Evolutionary conservation across 2,888 invertebrate genomes (phyloP).

Genomic region (Platycheirus rosarum): DNA sequence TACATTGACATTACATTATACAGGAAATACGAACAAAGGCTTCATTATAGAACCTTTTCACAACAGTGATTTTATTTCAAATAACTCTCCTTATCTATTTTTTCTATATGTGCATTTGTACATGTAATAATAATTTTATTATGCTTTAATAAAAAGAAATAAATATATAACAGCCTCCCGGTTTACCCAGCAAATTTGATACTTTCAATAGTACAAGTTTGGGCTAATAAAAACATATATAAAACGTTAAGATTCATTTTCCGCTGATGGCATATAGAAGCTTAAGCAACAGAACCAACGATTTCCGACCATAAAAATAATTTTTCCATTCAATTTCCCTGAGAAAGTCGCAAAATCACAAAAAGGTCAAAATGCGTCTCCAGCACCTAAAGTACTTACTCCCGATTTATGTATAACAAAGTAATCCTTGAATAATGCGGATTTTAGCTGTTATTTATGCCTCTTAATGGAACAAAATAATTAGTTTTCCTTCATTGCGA

Average conservation of each 20-base stretch:
- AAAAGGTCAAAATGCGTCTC: constrained; percentile 9
- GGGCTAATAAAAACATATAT: constrained; percentile 17
- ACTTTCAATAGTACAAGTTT: constrained; percentile 12
- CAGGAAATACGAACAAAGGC: no score
- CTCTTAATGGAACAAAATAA: constrained; percentile 19
- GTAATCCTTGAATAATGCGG: constrained; percentile 37
- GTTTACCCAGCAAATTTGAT: neutral
- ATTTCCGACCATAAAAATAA: constrained; percentile 8
- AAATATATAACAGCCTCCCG: neutral
- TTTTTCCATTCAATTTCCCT: constrained; percentile 3
- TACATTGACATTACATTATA: no score
- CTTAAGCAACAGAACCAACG: neutral
- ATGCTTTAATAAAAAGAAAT: constrained; percentile 1
- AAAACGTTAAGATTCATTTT: constrained; percentile 4
- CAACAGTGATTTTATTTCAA: no score
- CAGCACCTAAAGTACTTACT: constrained; percentile 5
- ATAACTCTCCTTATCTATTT: no score
- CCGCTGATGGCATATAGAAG: neutral
- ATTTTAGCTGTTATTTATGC: constrained; percentile 30
- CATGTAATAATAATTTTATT: constrained; percentile 5
- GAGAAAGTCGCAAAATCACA: neutral
- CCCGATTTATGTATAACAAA: neutral
- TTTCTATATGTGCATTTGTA: no score
- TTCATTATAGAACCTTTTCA: no score
- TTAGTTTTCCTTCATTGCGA: constrained; percentile 23